A percentile compares a stretch with the other conserved stretches of the same genome.
Evolutionary conservation across 2,888 invertebrate genomes (phyloP).

Genomic region (Leucania comma): DNA sequence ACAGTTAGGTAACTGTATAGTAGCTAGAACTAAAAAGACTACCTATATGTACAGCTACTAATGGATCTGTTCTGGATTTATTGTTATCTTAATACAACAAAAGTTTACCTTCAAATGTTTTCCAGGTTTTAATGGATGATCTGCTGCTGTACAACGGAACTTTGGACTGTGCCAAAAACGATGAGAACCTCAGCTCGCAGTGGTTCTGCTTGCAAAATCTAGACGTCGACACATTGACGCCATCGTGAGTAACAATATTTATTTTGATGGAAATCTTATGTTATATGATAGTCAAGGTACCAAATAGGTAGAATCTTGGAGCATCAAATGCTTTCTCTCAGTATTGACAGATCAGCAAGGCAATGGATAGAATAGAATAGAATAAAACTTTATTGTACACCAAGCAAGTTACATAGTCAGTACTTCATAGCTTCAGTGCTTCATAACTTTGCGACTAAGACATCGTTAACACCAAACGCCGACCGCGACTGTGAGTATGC

Average conservation of each 20-base stretch:
- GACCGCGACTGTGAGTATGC: no score
- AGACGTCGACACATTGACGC: slow-evolving; percentile 79
- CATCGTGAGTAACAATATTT: slow-evolving; percentile 71
- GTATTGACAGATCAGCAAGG: background rate
- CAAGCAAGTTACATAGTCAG: no score
- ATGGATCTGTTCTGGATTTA: no score
- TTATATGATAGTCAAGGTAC: background rate
- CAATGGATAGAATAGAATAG: background rate
- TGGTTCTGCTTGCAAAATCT: slow-evolving; percentile 84
- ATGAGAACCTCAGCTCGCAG: slow-evolving; percentile 77
- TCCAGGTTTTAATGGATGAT: slow-evolving; percentile 95
- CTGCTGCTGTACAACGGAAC: slow-evolving; percentile 94
- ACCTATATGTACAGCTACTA: no score
- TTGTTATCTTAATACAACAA: no score
- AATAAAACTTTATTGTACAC: no score
- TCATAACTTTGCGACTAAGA: background rate
- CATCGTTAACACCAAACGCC: no score
- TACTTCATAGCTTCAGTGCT: no score
- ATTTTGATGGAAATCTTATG: background rate
- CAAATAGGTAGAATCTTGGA: background rate
- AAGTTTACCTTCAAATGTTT: background rate
- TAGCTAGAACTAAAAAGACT: no score
- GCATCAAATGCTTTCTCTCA: background rate
- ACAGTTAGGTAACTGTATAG: no score
- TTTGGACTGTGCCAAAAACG: slow-evolving; percentile 85